Base-by-base conservation (phyloP, 2,888 invertebrate genomes). In the Microdon myrmicae region DNA sequence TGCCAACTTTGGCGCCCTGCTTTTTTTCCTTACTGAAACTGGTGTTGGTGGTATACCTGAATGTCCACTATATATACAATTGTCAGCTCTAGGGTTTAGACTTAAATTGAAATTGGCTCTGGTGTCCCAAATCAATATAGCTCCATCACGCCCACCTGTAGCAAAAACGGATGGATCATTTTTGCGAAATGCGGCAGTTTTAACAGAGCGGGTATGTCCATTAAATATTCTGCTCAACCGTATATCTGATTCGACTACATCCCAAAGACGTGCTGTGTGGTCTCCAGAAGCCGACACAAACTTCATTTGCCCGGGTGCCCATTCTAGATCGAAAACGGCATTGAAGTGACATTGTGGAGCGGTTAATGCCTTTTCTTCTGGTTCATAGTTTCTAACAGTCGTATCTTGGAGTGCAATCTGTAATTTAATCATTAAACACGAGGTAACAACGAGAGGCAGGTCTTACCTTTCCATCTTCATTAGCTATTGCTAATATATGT, bases 271-370 rank as follows among this genome's bases (percentile, higher is more conserved):
- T 0, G 90, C 89, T 0, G 89, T 88, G 74, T 93, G 91, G 78
- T 95, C 95, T 1, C 89, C 90, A 31, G 94, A 92, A 0, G 89
- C 94, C 3, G 93, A 94, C 1, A 94, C 86, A 53, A 95, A 83
- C 71, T 87, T 89, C 84, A 86, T 85, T 71, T 88, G 84, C 0
- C 85, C 83, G 0, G 89, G 88, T 81, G 89, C 87, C 95, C 95
- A 96, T 1, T 90, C 89, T 43, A 95, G 75, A 77, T 95, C 94
- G 75, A 94, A 95, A 20, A 95, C 89, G 0, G 94, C 94, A 82
- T 95, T 94, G 71, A 84, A 85, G 78, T 95, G 95, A 55, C 85
- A 85, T 69, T 85, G 84, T 55, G 83, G 83, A 0, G 83, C 82
- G 31, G 81, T 81, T 22, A 85, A 69, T 0, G 79, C 71, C 32